Evolutionary conservation across 2,888 invertebrate species (phyloP).

Genomic region (Onthophagus sagittarius): DNA sequence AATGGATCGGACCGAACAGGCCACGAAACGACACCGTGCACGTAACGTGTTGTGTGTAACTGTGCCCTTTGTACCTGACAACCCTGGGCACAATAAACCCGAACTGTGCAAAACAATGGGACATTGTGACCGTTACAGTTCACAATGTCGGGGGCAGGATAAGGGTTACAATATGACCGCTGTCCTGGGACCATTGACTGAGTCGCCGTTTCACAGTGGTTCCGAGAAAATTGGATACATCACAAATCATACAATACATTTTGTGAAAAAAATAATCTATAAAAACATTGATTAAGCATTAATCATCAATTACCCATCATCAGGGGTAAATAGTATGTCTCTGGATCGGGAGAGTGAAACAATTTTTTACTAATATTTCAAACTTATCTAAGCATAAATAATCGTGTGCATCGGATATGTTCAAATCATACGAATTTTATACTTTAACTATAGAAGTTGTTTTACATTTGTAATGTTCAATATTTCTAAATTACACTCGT

Average conservation of each 20-base stretch:
- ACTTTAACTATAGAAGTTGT: no score
- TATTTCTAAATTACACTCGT: no score
- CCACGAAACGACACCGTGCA: slow-evolving; percentile 5
- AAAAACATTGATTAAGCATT: no score
- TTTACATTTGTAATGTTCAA: no score
- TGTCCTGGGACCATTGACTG: slow-evolving; percentile 34
- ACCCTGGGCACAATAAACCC: slow-evolving; percentile 43
- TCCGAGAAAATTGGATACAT: neutral
- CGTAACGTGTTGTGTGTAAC: slow-evolving; percentile 30
- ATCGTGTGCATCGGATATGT: no score
- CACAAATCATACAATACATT: neutral
- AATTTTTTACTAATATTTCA: no score
- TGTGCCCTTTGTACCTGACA: slow-evolving; percentile 37
- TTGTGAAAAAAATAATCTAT: neutral
- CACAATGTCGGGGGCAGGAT: slow-evolving; percentile 40
- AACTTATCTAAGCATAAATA: no score
- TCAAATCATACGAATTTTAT: no score
- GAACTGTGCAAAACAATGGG: slow-evolving; percentile 43
- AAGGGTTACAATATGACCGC: slow-evolving; percentile 38
- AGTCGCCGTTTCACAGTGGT: slow-evolving; percentile 1
- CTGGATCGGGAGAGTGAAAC: no score
- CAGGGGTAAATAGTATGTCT: no score
- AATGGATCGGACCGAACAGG: slow-evolving; percentile 4
- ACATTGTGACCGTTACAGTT: slow-evolving; percentile 45
- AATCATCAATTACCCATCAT: no score